Conservation (phyloP, 2,797 vertebrate genomes). For the Cynodonichthys magdalenae region DNA sequence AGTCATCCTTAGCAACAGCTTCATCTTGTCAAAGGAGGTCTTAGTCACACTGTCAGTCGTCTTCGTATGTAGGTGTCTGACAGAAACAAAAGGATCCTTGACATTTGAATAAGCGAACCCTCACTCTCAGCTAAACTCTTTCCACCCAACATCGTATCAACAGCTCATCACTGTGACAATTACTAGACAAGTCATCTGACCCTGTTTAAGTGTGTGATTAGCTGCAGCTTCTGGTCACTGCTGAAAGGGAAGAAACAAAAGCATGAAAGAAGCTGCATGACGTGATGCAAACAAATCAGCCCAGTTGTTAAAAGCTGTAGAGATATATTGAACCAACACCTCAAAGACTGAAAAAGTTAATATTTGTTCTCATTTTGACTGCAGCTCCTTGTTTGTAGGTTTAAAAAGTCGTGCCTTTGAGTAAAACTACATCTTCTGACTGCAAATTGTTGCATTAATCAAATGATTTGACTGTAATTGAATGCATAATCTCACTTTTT, state of each 20-base stretch:
- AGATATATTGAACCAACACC: no score
- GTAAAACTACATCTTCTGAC: no score
- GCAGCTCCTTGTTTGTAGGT: no score
- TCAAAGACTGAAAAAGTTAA: no score
- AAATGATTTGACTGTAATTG: no score
- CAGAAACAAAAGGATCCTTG: conserved; percentile 41
- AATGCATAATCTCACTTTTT: no score
- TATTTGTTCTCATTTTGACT: no score
- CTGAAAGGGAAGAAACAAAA: background rate
- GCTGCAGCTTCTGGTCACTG: background rate
- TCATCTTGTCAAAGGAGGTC: conserved; percentile 39
- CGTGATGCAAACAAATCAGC: background rate
- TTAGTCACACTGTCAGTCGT: conserved; percentile 49
- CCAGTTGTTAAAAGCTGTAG: no score
- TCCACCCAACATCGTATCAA: background rate
- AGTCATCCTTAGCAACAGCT: conserved; percentile 47
- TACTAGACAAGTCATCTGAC: conserved; percentile 5
- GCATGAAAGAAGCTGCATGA: background rate
- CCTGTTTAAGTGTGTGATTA: background rate
- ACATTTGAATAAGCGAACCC: conserved; percentile 39
- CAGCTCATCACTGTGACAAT: conserved; percentile 4
- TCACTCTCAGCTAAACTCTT: background rate
- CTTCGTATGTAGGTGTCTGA: conserved; percentile 44
- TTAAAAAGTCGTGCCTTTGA: no score
- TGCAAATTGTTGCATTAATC: no score